Evolutionary conservation across 2,113 vertebrate species (phyloP), one percentile per base, ranked within the genome.

Genomic region (Plecotus auritus): DNA sequence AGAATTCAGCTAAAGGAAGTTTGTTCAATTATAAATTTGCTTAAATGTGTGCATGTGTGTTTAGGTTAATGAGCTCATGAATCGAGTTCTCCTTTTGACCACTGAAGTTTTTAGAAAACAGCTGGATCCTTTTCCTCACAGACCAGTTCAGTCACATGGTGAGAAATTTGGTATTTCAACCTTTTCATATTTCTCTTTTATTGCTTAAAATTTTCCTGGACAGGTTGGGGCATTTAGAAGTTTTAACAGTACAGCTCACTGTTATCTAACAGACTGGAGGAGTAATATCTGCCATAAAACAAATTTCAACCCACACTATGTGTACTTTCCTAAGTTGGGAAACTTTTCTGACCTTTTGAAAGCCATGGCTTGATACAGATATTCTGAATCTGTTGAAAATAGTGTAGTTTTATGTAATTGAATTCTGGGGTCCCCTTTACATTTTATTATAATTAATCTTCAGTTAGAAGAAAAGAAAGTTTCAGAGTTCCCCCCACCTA

Each of bases 71-170:
- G 99, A 99, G 96, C 98, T 99, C 77, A 99, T 98, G 98, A 98
- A 98, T 93, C 98, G 98, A 98, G 97, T 99, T 74, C 98, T 99
- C 97, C 98, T 98, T 94, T 98, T 99, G 97, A 99, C 99, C 85
- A 96, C 98, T 20, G 99, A 99, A 86, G 98, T 99, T 92, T 97
- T 99, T 93, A 98, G 99, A 97, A 99, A 99, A 98, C 99, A 99
- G 97, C 97, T 98, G 61, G 99, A 99, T 97, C 97, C 98, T 96
- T 98, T 98, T 97, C 98, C 98, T 80, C 94, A 98, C 84, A 99
- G 99, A 98, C 98, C 98, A 59, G 98, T 99, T 96, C 99, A 99
- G 30, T 99, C 99, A 94, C 99, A 99, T 28, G 99, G 99, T 99
- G 98, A 97, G 98, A 91, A 47, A n/a, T 91, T 90, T 93, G 89